Evolutionary conservation across 2,797 vertebrate genomes (phyloP).

Genomic region (Alcedo quadribrachys): DNA sequence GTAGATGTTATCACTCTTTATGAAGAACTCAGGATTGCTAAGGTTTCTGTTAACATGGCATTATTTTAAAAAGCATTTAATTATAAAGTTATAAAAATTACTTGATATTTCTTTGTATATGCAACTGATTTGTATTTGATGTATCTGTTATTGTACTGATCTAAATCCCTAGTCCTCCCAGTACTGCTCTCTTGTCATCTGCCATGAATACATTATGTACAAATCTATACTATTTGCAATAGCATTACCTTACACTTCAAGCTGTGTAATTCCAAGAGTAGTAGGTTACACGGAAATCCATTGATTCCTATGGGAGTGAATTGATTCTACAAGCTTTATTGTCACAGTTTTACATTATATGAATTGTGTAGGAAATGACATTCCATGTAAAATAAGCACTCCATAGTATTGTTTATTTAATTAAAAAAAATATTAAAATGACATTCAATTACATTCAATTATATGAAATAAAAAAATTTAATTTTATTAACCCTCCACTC

Average conservation of each 20-base stretch:
- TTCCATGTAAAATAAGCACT: not conserved
- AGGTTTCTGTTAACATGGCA: not conserved
- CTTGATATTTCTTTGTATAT: not conserved
- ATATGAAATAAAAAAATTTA: no score
- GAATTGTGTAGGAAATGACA: not conserved
- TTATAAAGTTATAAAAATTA: constrained; percentile 22
- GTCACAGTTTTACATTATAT: not conserved
- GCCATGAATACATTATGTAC: not conserved
- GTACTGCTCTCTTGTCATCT: not conserved
- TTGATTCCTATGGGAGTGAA: not conserved
- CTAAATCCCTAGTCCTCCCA: not conserved
- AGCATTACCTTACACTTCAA: not conserved
- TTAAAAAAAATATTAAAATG: no score
- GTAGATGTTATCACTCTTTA: not conserved
- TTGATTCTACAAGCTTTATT: not conserved
- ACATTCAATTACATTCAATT: no score
- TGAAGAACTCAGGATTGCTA: constrained; percentile 39
- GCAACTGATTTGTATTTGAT: not conserved
- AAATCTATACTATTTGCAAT: not conserved
- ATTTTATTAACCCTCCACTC: accelerated
- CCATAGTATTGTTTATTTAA: not conserved
- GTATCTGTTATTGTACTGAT: not conserved
- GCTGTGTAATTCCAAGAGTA: not conserved
- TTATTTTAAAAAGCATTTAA: constrained; percentile 44
- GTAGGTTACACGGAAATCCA: not conserved